Percentiles rank a stretch among this genome's conserved stretches.
These are phyloP conservation scores for Tauraco erythrolophus DNA, from an alignment of 2,113 vertebrate species.

Conservation along the genomic window DNA sequence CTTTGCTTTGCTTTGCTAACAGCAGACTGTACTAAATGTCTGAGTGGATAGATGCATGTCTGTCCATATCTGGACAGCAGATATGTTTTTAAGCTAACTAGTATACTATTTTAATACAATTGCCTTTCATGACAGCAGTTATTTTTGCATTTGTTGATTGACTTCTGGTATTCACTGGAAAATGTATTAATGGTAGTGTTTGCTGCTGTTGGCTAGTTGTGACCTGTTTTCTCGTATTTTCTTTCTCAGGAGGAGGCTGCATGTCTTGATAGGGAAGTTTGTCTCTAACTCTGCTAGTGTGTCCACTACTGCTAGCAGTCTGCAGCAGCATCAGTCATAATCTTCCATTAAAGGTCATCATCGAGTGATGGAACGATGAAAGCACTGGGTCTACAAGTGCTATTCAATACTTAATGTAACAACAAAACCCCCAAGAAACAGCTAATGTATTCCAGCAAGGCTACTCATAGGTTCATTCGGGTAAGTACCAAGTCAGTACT, in stretches of 20 bases:
- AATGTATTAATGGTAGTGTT: background rate
- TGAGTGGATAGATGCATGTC: background rate
- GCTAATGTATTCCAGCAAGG: background rate
- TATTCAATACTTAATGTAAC: background rate
- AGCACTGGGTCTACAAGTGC: background rate
- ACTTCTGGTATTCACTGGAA: background rate
- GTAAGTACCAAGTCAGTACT: background rate
- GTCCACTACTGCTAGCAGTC: background rate
- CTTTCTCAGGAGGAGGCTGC: background rate
- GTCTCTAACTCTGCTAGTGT: background rate
- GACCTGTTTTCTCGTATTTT: conserved; percentile 23
- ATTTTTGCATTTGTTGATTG: background rate
- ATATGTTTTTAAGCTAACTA: conserved; percentile 7
- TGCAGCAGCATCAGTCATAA: background rate
- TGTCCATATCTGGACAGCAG: background rate
- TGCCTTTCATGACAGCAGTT: conserved; percentile 13
- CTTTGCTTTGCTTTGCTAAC: background rate
- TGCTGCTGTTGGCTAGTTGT: conserved; percentile 33
- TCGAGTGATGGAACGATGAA: background rate
- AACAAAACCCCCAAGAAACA: background rate
- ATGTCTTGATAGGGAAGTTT: background rate
- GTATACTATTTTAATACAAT: conserved; percentile 14
- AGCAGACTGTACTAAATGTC: background rate
- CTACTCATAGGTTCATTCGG: background rate
- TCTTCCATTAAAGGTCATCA: background rate